These are phyloP conservation scores for Eubasilissa regina DNA, from an alignment of 1,140 invertebrate species.

Conservation along the genomic window DNA sequence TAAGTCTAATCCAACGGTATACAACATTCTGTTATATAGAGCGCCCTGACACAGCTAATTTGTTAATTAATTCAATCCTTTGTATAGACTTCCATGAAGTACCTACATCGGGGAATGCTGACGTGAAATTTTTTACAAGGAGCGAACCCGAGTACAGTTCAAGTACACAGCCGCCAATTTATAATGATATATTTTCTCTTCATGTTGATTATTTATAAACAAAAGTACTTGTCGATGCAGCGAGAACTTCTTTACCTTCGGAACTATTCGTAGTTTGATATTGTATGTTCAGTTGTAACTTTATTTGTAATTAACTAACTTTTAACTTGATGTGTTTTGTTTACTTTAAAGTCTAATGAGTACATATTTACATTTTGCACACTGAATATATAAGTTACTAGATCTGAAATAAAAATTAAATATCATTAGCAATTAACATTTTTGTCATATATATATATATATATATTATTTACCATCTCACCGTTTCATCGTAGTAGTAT, in stretches of 20 bases:
- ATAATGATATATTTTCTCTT: too few relatives aligned
- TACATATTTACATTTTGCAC: background rate
- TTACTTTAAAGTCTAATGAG: background rate
- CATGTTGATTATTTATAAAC: too few relatives aligned
- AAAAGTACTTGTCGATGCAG: too few relatives aligned
- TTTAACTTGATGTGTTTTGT: background rate
- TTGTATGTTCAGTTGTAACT: background rate
- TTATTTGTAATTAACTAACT: background rate
- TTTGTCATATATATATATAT: too few relatives aligned
- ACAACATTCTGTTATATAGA: background rate
- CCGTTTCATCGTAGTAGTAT: too few relatives aligned
- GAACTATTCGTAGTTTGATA: too few relatives aligned
- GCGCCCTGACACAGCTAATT: constrained; percentile 9
- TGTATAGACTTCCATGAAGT: constrained; percentile 5
- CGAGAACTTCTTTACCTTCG: too few relatives aligned
- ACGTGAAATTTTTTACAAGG: constrained; percentile 14
- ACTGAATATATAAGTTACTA: too few relatives aligned
- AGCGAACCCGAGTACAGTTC: background rate
- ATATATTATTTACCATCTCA: too few relatives aligned
- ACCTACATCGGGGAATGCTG: background rate
- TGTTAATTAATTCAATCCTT: constrained; percentile 1
- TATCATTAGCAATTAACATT: too few relatives aligned
- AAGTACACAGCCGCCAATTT: background rate
- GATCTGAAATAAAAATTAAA: too few relatives aligned
- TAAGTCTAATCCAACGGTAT: background rate